A percentile compares a stretch with the other conserved stretches of the same genome.
Evolutionary conservation across 1,140 invertebrate genomes (phyloP).

Genomic region (Conus betulinus): DNA sequence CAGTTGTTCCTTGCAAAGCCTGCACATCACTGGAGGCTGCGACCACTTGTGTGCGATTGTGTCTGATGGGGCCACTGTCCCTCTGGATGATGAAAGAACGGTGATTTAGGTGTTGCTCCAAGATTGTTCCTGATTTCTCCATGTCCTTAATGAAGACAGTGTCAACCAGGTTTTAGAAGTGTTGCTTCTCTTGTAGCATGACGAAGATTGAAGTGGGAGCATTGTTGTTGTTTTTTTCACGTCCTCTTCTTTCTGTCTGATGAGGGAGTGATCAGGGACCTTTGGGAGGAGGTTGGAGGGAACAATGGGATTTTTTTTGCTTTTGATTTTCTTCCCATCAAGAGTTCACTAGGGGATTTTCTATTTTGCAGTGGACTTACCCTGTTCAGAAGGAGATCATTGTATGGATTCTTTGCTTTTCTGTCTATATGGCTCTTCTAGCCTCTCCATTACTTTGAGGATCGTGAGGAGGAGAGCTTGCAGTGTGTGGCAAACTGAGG

Average conservation of each 20-base stretch:
- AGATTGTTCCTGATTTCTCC: background rate
- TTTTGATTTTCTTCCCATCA: constrained; percentile 49
- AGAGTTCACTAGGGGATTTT: constrained; percentile 43
- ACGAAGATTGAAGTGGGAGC: constrained; percentile 7
- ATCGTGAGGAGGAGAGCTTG: constrained; percentile 43
- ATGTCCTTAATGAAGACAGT: constrained; percentile 23
- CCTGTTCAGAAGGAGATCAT: constrained; percentile 43
- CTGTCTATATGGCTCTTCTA: constrained; percentile 50
- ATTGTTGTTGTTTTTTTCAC: constrained; percentile 16
- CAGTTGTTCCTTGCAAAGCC: too few relatives aligned
- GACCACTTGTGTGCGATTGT: constrained; percentile 7
- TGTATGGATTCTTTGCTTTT: constrained; percentile 43
- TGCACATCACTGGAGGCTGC: background rate
- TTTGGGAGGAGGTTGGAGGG: constrained; percentile 1
- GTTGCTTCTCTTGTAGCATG: constrained; percentile 3
- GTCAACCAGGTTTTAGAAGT: constrained; percentile 6
- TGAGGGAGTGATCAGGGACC: background rate
- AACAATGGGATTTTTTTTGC: constrained; percentile 14
- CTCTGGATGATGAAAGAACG: constrained; percentile 16
- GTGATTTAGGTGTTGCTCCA: background rate
- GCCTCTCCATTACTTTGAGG: constrained; percentile 53
- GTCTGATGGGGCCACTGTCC: constrained; percentile 1
- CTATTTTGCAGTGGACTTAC: constrained; percentile 41
- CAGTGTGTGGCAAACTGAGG: constrained; percentile 55
- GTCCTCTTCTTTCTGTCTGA: background rate